Conservation (phyloP, 2,113 vertebrate species). For the Fregetta grallaria region DNA sequence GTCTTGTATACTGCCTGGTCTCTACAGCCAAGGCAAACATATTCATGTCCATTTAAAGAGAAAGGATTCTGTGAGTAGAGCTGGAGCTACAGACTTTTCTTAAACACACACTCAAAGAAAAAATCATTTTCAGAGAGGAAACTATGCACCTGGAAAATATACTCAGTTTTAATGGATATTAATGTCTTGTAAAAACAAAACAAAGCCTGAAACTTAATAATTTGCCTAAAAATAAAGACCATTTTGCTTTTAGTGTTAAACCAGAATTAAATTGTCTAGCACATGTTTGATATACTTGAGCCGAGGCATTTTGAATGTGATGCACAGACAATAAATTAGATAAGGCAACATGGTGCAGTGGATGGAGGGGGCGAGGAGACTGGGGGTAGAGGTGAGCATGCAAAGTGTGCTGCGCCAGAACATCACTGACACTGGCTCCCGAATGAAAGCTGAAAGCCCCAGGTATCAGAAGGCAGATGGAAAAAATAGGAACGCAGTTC, state of each 20-base stretch:
- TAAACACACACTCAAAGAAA: neutral
- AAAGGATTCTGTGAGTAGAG: slow-evolving; percentile 31
- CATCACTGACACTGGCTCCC: accelerated
- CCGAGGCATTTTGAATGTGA: neutral
- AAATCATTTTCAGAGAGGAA: neutral
- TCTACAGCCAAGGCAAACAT: slow-evolving; percentile 48
- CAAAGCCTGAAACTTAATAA: slow-evolving; percentile 23
- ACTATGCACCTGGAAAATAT: slow-evolving; percentile 16
- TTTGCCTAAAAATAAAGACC: slow-evolving; percentile 19
- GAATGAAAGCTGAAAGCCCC: neutral
- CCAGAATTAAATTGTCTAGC: neutral
- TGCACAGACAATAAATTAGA: neutral
- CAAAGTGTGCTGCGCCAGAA: neutral
- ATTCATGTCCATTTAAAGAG: slow-evolving; percentile 14
- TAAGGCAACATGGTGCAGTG: neutral
- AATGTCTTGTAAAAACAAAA: slow-evolving; percentile 38
- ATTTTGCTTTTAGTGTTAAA: neutral
- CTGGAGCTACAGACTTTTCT: neutral
- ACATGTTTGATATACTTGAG: neutral
- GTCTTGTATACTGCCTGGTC: neutral
- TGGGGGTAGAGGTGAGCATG: neutral
- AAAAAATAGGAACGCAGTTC: neutral
- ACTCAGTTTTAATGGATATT: slow-evolving; percentile 21
- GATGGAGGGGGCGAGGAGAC: accelerated
- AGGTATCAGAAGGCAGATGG: neutral